Evolutionary conservation across 2,888 invertebrate species (phyloP), one percentile per base, ranked within the genome.

Genomic region (Octonoba sinensis): DNA sequence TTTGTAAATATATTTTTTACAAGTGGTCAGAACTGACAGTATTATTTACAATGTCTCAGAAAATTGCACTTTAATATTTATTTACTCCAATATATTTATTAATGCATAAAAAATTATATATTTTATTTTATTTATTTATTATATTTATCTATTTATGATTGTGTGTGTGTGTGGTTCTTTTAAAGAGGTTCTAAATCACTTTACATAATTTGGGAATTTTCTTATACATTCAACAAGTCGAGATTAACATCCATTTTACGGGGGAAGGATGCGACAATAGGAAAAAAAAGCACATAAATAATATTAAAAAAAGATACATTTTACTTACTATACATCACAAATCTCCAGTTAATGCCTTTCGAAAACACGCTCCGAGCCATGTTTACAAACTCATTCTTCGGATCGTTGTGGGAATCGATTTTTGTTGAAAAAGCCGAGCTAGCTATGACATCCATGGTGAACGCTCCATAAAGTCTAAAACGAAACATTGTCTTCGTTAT

Each of bases 321-420:
- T 66, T 22, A 24, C 75, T 79, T 66, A 79, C 79, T 22, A 18
- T 66, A 79, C 49, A 72, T 62, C 2, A 79, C 11, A 44, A 60
- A 72, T 60, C 79, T 72, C 22, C 57, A 72, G 16, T 79, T 65
- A n/a, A 67, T 22, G 27, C 46, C 46, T 2, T 18, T 62, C 2
- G 59, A 46, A 44, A 85, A 83, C 11, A 83, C 54, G 3, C 56
- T 24, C 16, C 72, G 47, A 12, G 84, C 84, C 16, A 72, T 16
- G 1, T n/a, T 27, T 0, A 82, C 71, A 27, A 84, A 84, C 12
- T 73, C 57, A 49, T 81, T 84, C 22, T 83, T 69, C 3, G 82
- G 82, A 13, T 60, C 59, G 11, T 27, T 91, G 85, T 79, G 72
- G 0, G 84, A 65, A 51, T 84, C 74, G 8, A 91, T 91, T 83